A percentile compares a stretch with the other conserved stretches of the same genome.
Conservation (phyloP, 2,113 vertebrate species). For the Neolamprologus tretocephalus region DNA sequence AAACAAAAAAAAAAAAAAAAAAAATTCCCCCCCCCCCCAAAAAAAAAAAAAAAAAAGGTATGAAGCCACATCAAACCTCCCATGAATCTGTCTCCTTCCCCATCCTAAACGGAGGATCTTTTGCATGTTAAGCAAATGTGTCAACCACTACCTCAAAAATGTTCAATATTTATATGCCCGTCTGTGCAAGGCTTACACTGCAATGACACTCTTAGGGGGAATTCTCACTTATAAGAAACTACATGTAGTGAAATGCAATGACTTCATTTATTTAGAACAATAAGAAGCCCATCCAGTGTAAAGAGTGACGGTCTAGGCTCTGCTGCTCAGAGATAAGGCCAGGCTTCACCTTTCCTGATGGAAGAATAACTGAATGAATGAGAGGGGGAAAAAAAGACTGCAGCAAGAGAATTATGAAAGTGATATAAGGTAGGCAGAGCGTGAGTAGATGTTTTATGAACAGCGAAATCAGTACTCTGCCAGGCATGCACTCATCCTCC, state of each 20-base stretch:
- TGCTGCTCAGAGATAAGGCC: constrained; percentile 19
- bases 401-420: neutral
- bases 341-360: neutral
- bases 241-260: neutral
- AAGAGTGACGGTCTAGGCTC: neutral
- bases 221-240: neutral
- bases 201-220: neutral
- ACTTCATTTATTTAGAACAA: constrained; percentile 3
- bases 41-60: neutral
- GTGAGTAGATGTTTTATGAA: neutral
- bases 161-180: neutral
- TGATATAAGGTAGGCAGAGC: neutral
- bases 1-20: too few relatives aligned
- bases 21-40: too few relatives aligned
- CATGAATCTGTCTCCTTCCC: neutral
- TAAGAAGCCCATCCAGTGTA: neutral
- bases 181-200: neutral
- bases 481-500: neutral
- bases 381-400: neutral
- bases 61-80: neutral
- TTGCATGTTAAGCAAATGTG: neutral
- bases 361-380: neutral
- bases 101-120: neutral
- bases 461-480: neutral
- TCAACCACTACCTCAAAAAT: neutral